Percentiles rank a stretch among this genome's conserved stretches.
Evolutionary conservation across 2,113 vertebrate genomes (phyloP).

Genomic region (Alexandromys fortis): DNA sequence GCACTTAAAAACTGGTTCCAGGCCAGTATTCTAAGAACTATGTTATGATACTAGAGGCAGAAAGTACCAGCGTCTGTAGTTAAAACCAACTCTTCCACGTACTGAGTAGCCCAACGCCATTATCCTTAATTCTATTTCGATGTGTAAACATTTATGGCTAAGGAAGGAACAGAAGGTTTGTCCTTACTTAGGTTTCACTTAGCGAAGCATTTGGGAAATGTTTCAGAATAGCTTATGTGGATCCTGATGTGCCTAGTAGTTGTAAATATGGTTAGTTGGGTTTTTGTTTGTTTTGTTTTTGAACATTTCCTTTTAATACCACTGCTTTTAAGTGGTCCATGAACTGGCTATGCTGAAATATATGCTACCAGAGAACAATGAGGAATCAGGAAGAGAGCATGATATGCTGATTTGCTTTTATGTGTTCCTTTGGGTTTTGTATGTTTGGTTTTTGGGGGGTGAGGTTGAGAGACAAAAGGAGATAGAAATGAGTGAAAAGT

Average conservation of each 20-base stretch:
- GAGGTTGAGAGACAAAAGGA: background rate
- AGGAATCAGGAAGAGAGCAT: background rate
- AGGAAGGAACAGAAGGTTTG: constrained; percentile 30
- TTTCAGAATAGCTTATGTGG: constrained; percentile 15
- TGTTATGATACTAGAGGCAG: background rate
- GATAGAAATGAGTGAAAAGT: background rate
- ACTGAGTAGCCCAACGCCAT: background rate
- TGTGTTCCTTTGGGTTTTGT: background rate
- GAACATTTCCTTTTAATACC: background rate
- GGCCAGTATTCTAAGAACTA: background rate
- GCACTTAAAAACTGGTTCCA: background rate
- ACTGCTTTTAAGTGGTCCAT: background rate
- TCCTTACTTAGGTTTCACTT: constrained; percentile 55
- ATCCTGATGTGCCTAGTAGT: background rate
- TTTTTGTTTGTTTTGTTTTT: background rate
- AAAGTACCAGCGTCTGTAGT: background rate
- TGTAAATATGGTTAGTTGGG: background rate
- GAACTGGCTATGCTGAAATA: background rate
- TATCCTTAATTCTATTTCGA: constrained; percentile 3
- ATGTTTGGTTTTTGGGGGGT: background rate
- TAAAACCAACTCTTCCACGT: background rate
- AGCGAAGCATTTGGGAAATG: constrained; percentile 24
- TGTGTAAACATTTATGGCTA: background rate
- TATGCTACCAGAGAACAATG: background rate
- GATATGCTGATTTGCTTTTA: background rate